Evolutionary conservation across 2,797 vertebrate genomes (phyloP), one percentile per base, ranked within the genome.

Genomic region (Sitta carolinensis): DNA sequence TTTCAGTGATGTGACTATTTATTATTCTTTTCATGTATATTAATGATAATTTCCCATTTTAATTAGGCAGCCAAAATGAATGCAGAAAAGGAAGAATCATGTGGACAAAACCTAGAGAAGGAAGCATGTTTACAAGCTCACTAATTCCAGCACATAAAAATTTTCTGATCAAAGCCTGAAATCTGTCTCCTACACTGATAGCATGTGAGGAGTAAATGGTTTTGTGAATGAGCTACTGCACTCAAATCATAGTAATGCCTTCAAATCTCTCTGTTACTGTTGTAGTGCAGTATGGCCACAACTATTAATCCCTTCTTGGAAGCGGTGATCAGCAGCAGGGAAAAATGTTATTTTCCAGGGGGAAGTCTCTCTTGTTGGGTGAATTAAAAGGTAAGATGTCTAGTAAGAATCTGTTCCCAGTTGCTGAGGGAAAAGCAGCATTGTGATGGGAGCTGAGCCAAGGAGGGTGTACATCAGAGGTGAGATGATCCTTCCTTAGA

Each of bases 271-370:
- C 45, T 48, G n/a, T 17, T 81, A 13, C 62, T 52, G 27, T 34
- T 70, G 38, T 40, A 67, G 62, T 0, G 4, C 27, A 42, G 22
- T 25, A 61, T 42, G 59, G 58, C 36, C 57, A 57, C 82, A 85
- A 20, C 32, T 12, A 48, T 70, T 29, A 76, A 63, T 67, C 23
- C n/a, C 9, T 70, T 43, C 74, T 76, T 73, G 61, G 64, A 80
- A 52, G 23, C 20, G 17, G 26, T 0, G 5, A 54, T 51, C 58
- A 72, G 10, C 21, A 47, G 23, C 0, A 2, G 23, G 11, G 8
- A 13, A 15, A 62, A 67, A 10, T 10, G 40, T 3, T 36, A 26
- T n/a, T 93, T 94, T 85, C 57, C 19, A 6, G 7, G n/a, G 45
- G 23, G 40, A 86, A 72, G n/a, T 7, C 26, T 90, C 16, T 63